These are phyloP conservation scores for Azemiops feae DNA, from an alignment of 2,113 vertebrate species.

Conservation along the genomic window DNA sequence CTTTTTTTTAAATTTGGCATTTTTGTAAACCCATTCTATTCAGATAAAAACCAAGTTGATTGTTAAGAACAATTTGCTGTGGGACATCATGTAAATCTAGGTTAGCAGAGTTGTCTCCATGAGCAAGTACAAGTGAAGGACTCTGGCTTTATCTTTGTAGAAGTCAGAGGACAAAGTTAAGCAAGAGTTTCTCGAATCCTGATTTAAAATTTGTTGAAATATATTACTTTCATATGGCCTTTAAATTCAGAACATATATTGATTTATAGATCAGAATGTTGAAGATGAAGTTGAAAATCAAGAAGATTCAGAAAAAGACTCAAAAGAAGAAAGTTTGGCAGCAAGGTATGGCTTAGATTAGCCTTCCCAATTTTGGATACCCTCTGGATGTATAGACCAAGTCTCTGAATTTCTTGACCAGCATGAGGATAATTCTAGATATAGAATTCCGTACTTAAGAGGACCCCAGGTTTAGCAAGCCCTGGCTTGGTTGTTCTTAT, in stretches of 20 bases:
- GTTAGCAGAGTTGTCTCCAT: background rate
- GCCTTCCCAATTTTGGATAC: background rate
- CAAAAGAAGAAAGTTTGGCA: background rate
- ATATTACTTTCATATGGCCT: background rate
- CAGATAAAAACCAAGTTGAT: background rate
- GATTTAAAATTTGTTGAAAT: background rate
- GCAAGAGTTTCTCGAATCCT: background rate
- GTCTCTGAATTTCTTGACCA: background rate
- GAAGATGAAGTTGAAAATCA: background rate
- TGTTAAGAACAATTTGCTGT: background rate
- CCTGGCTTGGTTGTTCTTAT: background rate
- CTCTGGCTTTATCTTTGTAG: background rate
- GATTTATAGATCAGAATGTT: background rate
- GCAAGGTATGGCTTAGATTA: constrained; percentile 34
- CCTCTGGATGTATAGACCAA: background rate
- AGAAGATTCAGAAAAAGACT: accelerated
- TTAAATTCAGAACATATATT: background rate
- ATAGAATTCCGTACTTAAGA: background rate
- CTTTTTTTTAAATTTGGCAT: background rate
- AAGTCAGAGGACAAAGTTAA: background rate
- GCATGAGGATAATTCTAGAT: background rate
- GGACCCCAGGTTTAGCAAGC: background rate
- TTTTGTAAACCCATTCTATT: background rate
- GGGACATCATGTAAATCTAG: background rate
- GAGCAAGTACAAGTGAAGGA: background rate